phyloP scores from a whole-genome alignment of 1,140 invertebrate species.

The Rhyzopertha dominica region DNA sequence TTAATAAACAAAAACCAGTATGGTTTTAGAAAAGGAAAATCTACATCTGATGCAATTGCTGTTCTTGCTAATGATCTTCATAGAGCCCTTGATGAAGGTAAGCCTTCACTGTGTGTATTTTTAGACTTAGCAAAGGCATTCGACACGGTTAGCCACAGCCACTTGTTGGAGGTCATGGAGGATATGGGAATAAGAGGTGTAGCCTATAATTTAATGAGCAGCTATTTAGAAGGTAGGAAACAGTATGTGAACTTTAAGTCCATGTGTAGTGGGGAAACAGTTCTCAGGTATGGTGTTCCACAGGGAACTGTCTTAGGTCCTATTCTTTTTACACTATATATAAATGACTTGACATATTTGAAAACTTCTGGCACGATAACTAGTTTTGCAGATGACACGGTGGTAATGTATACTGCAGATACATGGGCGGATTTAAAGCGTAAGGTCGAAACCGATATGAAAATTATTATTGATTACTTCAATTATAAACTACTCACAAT shows the following conservation, averaged over 20 bases:
- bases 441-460: neutral
- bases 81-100: constrained; percentile 18
- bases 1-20: constrained; percentile 24
- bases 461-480: neutral
- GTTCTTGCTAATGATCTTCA: constrained; percentile 20
- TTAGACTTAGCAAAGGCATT: constrained; percentile 37
- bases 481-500: constrained; percentile 8
- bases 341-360: constrained; percentile 9
- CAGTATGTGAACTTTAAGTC: constrained; percentile 5
- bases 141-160: constrained; percentile 29
- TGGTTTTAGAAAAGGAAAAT: constrained; percentile 28
- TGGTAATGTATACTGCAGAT: neutral
- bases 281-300: constrained; percentile 10
- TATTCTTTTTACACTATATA: constrained; percentile 8
- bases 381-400: constrained; percentile 14
- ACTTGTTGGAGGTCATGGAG: constrained; percentile 24
- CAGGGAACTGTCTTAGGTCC: constrained; percentile 16
- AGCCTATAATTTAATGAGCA: constrained; percentile 15
- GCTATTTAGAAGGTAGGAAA: constrained; percentile 12
- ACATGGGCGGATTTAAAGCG: neutral
- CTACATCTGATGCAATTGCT: constrained; percentile 23
- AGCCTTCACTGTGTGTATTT: constrained; percentile 24
- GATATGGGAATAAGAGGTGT: constrained; percentile 26
- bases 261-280: neutral
- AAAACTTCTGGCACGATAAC: neutral